These are phyloP conservation scores for Megamerina dolium DNA, from an alignment of 2,888 invertebrate species.

Conservation along the genomic window DNA sequence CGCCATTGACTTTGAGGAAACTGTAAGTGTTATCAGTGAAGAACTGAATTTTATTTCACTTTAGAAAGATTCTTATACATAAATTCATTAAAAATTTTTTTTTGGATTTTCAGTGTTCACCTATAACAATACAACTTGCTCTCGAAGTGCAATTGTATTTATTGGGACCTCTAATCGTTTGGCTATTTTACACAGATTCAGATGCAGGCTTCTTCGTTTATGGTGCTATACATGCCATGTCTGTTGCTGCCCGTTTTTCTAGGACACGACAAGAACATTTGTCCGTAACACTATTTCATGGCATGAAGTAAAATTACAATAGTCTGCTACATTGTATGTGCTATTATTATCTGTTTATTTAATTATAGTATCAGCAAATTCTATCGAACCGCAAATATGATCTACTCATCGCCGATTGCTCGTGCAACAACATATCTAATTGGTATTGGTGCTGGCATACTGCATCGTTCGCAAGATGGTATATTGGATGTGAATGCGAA, in stretches of 20 bases:
- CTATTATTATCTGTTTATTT: not conserved
- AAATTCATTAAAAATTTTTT: no score
- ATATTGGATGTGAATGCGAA: slow-evolving; percentile 46
- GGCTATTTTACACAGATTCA: slow-evolving; percentile 56
- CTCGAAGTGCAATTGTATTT: slow-evolving; percentile 68
- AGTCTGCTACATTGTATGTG: not conserved
- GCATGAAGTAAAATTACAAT: slow-evolving; percentile 57
- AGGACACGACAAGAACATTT: slow-evolving; percentile 58
- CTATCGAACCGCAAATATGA: slow-evolving; percentile 61
- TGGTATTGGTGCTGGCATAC: slow-evolving; percentile 59
- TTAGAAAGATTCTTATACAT: no score
- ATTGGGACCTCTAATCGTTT: slow-evolving; percentile 59
- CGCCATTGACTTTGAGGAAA: slow-evolving; percentile 62
- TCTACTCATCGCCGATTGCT: slow-evolving; percentile 58
- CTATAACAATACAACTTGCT: slow-evolving; percentile 69
- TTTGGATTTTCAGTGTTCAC: slow-evolving; percentile 61
- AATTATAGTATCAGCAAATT: slow-evolving; percentile 59
- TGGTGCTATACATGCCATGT: slow-evolving; percentile 54
- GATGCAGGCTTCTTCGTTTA: slow-evolving; percentile 54
- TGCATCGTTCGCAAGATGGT: slow-evolving; percentile 42
- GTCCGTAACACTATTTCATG: slow-evolving; percentile 62
- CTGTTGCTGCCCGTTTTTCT: slow-evolving; percentile 60
- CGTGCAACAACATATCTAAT: slow-evolving; percentile 62
- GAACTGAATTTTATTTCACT: not conserved
- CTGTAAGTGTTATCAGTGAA: slow-evolving; percentile 50